Conservation (phyloP, 2,888 invertebrate species). For the Tupiocoris notatus region DNA sequence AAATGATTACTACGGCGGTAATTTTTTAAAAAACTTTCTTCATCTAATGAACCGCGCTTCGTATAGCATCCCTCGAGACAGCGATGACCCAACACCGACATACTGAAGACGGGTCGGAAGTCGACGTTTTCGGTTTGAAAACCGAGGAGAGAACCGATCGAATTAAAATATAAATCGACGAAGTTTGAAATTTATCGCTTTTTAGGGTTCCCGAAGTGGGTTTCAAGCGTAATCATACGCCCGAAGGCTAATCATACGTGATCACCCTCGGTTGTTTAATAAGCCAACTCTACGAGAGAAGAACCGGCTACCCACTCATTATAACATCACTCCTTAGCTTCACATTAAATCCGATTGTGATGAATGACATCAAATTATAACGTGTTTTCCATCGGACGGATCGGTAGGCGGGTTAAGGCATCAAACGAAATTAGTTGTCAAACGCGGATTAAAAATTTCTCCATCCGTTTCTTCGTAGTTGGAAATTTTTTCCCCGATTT, state of each 20-base stretch:
- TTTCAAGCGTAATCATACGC: conserved; percentile 24
- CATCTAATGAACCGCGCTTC: no score
- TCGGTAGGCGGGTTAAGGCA: neutral
- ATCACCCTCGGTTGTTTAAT: conserved; percentile 13
- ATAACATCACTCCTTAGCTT: neutral
- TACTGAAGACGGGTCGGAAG: no score
- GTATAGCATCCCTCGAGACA: no score
- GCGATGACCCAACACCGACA: no score
- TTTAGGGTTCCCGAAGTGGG: neutral
- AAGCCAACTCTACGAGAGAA: neutral
- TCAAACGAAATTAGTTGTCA: neutral
- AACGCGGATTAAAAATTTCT: neutral
- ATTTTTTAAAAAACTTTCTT: no score
- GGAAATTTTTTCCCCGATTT: neutral
- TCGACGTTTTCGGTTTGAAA: neutral
- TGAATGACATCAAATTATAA: conserved; percentile 34
- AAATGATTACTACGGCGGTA: no score
- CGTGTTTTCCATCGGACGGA: neutral
- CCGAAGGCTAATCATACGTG: conserved; percentile 15
- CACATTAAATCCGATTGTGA: conserved; percentile 29
- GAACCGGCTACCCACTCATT: neutral
- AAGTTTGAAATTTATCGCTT: neutral
- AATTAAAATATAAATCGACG: neutral
- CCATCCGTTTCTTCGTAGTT: neutral
- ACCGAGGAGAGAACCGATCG: neutral